phyloP scores from a whole-genome alignment of 2,888 invertebrate species.

The Priocnemis perturbator region DNA sequence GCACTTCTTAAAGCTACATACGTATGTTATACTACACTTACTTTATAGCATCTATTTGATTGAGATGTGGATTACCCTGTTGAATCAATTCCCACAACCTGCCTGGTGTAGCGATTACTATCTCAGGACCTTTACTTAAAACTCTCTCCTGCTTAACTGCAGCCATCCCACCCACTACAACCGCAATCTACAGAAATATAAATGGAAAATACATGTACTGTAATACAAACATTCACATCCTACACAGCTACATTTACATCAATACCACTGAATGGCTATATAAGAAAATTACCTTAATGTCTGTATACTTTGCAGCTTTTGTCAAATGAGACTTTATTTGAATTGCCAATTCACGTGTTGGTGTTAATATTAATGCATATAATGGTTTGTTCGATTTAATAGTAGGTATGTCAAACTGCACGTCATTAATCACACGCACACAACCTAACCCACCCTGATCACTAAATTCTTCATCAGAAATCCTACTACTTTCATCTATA shows the following conservation, averaged over 20 bases:
- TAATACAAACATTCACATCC: background rate
- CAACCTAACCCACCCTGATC: slow-evolving; percentile 76
- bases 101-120: slow-evolving; percentile 98
- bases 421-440: slow-evolving; percentile 79
- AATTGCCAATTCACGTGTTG: slow-evolving; percentile 96
- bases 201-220: slow-evolving; percentile 7
- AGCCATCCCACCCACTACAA: slow-evolving; percentile 96
- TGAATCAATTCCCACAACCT: slow-evolving; percentile 95
- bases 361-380: slow-evolving; percentile 92
- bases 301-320: slow-evolving; percentile 87
- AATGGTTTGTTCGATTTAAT: slow-evolving; percentile 77
- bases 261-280: background rate
- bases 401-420: slow-evolving; percentile 70
- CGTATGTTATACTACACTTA: slow-evolving; percentile 66
- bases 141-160: slow-evolving; percentile 95
- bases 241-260: slow-evolving; percentile 7
- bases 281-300: slow-evolving; percentile 76
- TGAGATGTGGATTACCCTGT: slow-evolving; percentile 86
- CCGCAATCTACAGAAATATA: slow-evolving; percentile 77
- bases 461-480: slow-evolving; percentile 38
- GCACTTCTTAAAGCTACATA: slow-evolving; percentile 11
- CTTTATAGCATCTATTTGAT: slow-evolving; percentile 83
- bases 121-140: slow-evolving; percentile 88
- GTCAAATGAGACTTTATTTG: slow-evolving; percentile 93
- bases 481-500: slow-evolving; percentile 70